Evolutionary conservation across 2,888 invertebrate species (phyloP).

Genomic region (Bimastos eiseni): DNA sequence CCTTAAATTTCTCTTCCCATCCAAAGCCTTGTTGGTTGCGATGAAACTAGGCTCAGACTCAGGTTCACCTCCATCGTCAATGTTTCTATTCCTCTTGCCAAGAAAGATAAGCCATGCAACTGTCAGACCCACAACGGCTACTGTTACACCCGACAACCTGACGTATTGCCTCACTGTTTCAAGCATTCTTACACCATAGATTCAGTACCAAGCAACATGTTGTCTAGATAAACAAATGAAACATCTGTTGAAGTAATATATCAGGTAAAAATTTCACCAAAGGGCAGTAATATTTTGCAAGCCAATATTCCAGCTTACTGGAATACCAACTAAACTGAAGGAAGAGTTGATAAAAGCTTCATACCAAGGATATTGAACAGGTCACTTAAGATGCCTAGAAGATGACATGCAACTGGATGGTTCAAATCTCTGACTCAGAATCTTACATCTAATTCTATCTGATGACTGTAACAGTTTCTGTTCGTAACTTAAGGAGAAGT

Average conservation of each 20-base stretch:
- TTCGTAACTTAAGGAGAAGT: too few species aligned
- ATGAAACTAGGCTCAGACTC: neutral
- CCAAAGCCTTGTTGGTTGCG: neutral
- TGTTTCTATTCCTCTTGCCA: neutral
- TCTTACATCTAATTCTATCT: too few species aligned
- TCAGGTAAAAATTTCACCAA: neutral
- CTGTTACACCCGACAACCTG: neutral
- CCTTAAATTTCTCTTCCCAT: neutral
- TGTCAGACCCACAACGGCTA: constrained; percentile 13
- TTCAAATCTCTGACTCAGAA: too few species aligned
- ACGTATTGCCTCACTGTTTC: constrained; percentile 9
- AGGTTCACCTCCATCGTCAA: neutral
- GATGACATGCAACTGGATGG: too few species aligned
- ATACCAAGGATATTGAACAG: too few species aligned
- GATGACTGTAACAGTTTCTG: too few species aligned
- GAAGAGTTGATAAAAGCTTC: too few species aligned
- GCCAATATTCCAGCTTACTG: too few species aligned
- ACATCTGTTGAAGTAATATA: too few species aligned
- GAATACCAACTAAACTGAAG: too few species aligned
- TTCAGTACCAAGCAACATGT: neutral
- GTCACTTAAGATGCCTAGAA: too few species aligned
- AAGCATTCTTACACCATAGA: constrained; percentile 1
- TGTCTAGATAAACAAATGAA: neutral
- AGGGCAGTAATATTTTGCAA: too few species aligned
- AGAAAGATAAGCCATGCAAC: neutral